Base-by-base conservation (phyloP, 2,888 invertebrate species). In the Anodontia alba region DNA sequence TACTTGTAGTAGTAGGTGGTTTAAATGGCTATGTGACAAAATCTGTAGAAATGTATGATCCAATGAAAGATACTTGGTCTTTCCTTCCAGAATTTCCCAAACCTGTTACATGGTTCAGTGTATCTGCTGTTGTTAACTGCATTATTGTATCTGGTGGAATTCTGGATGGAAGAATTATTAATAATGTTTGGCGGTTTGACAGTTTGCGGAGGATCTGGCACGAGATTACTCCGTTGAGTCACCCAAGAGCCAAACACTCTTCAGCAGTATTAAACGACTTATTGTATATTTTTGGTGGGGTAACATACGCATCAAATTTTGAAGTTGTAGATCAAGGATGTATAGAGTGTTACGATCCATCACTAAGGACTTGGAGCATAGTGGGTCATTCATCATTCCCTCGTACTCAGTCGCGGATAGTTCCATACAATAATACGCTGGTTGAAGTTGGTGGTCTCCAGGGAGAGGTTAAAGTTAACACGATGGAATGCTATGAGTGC, bases 101-200 rank as follows among this genome's bases (percentile, higher is more conserved):
- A 75, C 80, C 88, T 7, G 87, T 92, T 5, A 90, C 91, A 10
- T 92, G 92, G 90, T 93, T 90, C 77, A 92, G 93, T 84, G 91
- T 91, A 2, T 86, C 92, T 29, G 91, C 92, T 26, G 86, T 93
- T 5, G 81, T 89, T 26, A 92, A 93, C 76, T 88, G 90, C 73
- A 93, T 94, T 62, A 90, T 91, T 67, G 92, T 94, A 10, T 91
- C 93, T 3, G 94, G 94, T 15, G 94, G 94, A 1, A 92, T 94
- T 73, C 79, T 89, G 3, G 92, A 94, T 76, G 91, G 92, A 7
- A 88, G 90, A 46, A 91, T 93, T 46, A 89, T 93, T 33, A 78
- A 90, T 31, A 91, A 87, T 49, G 92, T 93, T 10, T 94, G 93
- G 93, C 91, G 87, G 72, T 94, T 94, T 87, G 93, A 93, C 76